Conservation (phyloP, 2,888 invertebrate species). For the Thereva unica region DNA sequence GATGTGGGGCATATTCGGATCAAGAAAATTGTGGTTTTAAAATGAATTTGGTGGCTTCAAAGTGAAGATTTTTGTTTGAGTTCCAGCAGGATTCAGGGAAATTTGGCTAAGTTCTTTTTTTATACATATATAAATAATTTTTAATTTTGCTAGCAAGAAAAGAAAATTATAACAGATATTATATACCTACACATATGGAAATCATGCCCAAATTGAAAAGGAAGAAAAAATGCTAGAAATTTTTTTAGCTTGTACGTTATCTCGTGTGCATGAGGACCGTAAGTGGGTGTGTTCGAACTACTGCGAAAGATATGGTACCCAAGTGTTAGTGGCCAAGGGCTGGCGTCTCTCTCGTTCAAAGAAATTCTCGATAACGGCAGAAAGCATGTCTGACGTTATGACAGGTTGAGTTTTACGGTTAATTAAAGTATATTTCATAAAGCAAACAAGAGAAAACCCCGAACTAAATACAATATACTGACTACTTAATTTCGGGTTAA, state of each 20-base stretch:
- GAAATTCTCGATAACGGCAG: conserved; percentile 39
- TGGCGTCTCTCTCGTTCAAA: conserved; percentile 49
- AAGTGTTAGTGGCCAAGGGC: conserved; percentile 52
- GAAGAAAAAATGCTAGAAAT: conserved; percentile 39
- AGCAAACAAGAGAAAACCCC: background rate
- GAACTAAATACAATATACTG: too few species aligned
- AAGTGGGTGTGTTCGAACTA: conserved; percentile 37
- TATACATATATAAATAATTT: too few species aligned
- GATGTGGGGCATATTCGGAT: too few species aligned
- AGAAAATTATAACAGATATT: too few species aligned
- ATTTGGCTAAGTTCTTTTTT: too few species aligned
- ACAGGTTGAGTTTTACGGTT: background rate
- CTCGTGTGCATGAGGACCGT: conserved; percentile 38
- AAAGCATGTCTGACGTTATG: conserved; percentile 44
- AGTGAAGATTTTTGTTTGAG: too few species aligned
- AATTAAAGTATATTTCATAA: background rate
- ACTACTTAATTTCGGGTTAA: too few species aligned
- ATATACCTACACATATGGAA: background rate
- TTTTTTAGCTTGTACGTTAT: conserved; percentile 42
- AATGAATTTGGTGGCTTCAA: too few species aligned
- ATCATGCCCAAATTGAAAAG: conserved; percentile 14
- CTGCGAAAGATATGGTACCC: conserved; percentile 36
- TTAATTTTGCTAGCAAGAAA: too few species aligned
- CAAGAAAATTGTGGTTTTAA: too few species aligned
- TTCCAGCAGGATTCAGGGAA: too few species aligned